Evolutionary conservation across 53 echinoderm and acorn worm genomes (phyloP).

Genomic region (Echinometra lucunter): DNA sequence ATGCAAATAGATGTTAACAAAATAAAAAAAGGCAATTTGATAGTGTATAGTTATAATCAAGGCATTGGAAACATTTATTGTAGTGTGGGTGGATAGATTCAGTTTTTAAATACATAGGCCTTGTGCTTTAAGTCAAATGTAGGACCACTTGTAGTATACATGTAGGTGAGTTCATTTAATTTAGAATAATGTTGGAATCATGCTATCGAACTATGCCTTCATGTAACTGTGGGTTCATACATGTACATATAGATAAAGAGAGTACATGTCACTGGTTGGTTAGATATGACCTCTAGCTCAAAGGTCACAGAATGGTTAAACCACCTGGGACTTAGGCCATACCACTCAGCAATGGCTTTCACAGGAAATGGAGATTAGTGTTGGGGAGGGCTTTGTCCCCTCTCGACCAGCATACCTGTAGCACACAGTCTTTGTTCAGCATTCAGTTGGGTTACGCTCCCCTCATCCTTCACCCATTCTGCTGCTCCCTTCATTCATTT

Average conservation of each 20-base stretch:
- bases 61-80: too few species aligned
- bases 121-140: too few species aligned
- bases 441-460: conserved; percentile 22
- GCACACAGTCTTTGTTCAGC: conserved; percentile 55
- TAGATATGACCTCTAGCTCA: conserved; percentile 32
- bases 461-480: not conserved
- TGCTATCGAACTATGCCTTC: not conserved
- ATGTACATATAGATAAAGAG: not conserved
- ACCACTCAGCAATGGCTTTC: conserved; percentile 4
- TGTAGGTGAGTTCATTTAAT: too few species aligned
- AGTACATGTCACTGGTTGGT: not conserved
- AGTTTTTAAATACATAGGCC: too few species aligned
- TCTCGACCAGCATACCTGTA: conserved; percentile 50
- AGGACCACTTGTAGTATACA: too few species aligned
- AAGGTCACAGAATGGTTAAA: conserved; percentile 51
- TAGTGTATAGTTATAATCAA: too few species aligned
- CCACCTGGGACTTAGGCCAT: conserved; percentile 36
- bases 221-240: not conserved
- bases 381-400: conserved; percentile 54
- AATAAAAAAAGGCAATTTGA: too few species aligned
- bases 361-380: conserved; percentile 64
- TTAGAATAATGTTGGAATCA: too few species aligned
- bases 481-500: conserved; percentile 13
- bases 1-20: too few species aligned
- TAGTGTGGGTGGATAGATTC: too few species aligned